Percentiles rank a stretch among this genome's conserved stretches.
These are phyloP conservation scores for Lycophotia porphyrea DNA, from an alignment of 2,888 invertebrate genomes.

Conservation along the genomic window DNA sequence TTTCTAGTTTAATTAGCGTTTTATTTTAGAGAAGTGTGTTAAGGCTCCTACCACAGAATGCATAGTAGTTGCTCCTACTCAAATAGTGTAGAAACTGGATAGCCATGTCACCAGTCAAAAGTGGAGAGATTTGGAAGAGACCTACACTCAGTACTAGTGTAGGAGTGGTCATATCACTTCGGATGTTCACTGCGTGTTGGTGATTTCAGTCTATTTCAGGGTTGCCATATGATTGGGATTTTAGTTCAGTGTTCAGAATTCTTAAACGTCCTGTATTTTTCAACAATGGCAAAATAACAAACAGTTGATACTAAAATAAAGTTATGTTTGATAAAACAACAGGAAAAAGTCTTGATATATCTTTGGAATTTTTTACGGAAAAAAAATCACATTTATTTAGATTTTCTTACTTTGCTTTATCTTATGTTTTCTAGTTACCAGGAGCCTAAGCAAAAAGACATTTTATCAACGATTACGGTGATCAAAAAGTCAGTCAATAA, in stretches of 20 bases:
- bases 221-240: not conserved
- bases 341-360: not conserved
- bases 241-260: not conserved
- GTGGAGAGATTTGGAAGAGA: too few relatives aligned
- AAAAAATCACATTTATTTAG: not conserved
- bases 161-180: not conserved
- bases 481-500: not conserved
- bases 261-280: not conserved
- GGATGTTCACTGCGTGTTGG: not conserved
- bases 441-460: not conserved
- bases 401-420: not conserved
- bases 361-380: not conserved
- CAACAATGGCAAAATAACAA: not conserved
- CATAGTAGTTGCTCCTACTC: not conserved
- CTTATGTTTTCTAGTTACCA: not conserved
- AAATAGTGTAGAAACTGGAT: not conserved
- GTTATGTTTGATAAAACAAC: not conserved
- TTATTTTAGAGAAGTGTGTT: constrained; percentile 8
- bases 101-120: too few relatives aligned
- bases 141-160: too few relatives aligned
- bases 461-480: not conserved
- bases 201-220: not conserved
- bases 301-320: not conserved
- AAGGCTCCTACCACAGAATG: not conserved
- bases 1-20: constrained; percentile 43